Evolutionary conservation across 1,140 invertebrate genomes (phyloP), one percentile per base, ranked within the genome.

Genomic region (Heliconius hewitsoni): DNA sequence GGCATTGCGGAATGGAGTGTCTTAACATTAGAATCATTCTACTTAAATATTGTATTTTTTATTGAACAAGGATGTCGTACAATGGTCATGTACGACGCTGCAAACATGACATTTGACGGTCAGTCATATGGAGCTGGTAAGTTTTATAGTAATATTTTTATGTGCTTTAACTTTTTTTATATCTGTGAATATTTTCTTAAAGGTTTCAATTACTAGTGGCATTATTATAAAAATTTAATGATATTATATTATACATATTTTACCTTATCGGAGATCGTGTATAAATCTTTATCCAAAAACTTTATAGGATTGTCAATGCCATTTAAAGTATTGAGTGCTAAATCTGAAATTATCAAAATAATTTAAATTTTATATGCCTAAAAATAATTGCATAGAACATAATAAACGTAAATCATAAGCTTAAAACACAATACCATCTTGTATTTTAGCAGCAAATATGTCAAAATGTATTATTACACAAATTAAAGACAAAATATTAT

Each of bases 251-350:
- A 27, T 27, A n/a, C n/a, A 60, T 66, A 37, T 27, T 13, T 57
- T 75, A 75, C 74, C 74, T 66, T 66, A 57, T 75, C 5, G 13
- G 2, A 27, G 11, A 75, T 60, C 6, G 39, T 42, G 16, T 75
- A 66, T 55, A 42, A 75, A 60, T 75, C 55, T 39, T 18, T 75
- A 42, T 75, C n/a, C 34, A 60, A 66, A n/a, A 75, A 75, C 55
- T 66, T n/a, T 39, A 23, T 34, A n/a, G n/a, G n/a, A 75, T 13
- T 42, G 5, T 42, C n/a, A n/a, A 39, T 42, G 34, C 27, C 55
- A 13, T 42, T 39, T 30, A 66, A 66, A 37, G 8, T 19, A 60
- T 66, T 75, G 23, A 23, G 27, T 60, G 39, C 11, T 6, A 60
- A 13, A 66, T 3, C 74, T 74, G 50, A 42, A 60, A 75, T 27